Conservation (phyloP, 2,113 vertebrate species). For the Oreochromis aureus region DNA sequence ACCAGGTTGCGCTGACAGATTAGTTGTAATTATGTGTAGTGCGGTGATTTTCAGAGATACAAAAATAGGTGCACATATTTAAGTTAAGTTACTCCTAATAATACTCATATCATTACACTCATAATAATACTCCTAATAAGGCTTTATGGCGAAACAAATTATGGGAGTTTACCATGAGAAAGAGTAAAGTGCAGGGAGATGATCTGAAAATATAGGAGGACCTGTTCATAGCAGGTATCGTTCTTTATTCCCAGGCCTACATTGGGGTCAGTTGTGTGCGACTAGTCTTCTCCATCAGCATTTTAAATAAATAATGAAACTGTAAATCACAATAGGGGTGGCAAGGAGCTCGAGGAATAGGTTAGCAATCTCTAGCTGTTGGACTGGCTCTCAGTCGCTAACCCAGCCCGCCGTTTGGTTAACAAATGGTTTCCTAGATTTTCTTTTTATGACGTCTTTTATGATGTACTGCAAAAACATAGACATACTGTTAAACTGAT, state of each 20-base stretch:
- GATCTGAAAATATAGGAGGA: not conserved
- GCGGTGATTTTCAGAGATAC: not conserved
- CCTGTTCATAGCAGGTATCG: not conserved
- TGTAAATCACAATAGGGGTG: not conserved
- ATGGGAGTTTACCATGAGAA: rapidly evolving
- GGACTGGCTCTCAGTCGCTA: not conserved
- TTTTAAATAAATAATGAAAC: not conserved
- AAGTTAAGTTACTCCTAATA: not conserved
- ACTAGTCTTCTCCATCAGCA: not conserved
- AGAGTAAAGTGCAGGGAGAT: not conserved
- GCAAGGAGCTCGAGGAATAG: not conserved
- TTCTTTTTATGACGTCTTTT: not conserved
- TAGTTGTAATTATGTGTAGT: not conserved
- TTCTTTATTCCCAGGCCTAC: not conserved
- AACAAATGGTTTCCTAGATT: not conserved
- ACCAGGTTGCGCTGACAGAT: not conserved
- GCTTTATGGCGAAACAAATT: rapidly evolving
- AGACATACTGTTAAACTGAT: not conserved
- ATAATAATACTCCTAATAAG: not conserved
- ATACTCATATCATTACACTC: not conserved
- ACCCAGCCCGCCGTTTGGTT: rapidly evolving
- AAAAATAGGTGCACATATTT: too few relatives aligned
- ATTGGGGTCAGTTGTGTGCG: not conserved
- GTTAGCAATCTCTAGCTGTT: not conserved
- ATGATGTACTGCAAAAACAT: not conserved